Conservation (phyloP, 1,140 invertebrate species). For the Sminthurides bifidus region DNA sequence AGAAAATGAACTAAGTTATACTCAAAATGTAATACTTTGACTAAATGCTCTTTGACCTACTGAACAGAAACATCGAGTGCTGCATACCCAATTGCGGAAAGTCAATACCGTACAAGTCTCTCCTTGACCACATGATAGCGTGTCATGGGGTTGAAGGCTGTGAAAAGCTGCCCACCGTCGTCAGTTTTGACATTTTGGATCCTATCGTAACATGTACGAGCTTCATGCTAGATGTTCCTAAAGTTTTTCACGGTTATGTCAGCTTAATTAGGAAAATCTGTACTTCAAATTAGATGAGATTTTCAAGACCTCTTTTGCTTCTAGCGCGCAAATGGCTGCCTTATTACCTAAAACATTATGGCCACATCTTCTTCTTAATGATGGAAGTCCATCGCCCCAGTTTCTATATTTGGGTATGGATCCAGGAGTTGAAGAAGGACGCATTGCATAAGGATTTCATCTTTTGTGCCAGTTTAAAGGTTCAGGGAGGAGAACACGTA, state of each 20-base stretch:
- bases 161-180: slow-evolving; percentile 5
- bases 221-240: background rate
- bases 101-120: slow-evolving; percentile 8
- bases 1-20: background rate
- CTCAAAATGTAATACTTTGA: background rate
- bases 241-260: background rate
- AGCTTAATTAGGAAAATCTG: too few relatives aligned
- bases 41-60: slow-evolving; percentile 13
- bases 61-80: slow-evolving; percentile 5
- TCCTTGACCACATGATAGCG: slow-evolving; percentile 13
- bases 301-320: background rate
- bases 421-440: slow-evolving; percentile 15
- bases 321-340: slow-evolving; percentile 22
- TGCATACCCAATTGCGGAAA: slow-evolving; percentile 12
- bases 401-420: slow-evolving; percentile 24
- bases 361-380: slow-evolving; percentile 25
- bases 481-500: too few relatives aligned
- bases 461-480: too few relatives aligned
- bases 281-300: too few relatives aligned
- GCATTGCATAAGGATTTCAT: background rate
- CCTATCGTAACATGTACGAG: background rate
- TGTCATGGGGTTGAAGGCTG: slow-evolving; percentile 13
- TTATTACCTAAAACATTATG: slow-evolving; percentile 18
- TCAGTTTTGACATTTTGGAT: slow-evolving; percentile 10
- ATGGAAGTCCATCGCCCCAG: slow-evolving; percentile 14